Conservation (phyloP, 1,140 invertebrate genomes). For the Drosophila cardini region DNA sequence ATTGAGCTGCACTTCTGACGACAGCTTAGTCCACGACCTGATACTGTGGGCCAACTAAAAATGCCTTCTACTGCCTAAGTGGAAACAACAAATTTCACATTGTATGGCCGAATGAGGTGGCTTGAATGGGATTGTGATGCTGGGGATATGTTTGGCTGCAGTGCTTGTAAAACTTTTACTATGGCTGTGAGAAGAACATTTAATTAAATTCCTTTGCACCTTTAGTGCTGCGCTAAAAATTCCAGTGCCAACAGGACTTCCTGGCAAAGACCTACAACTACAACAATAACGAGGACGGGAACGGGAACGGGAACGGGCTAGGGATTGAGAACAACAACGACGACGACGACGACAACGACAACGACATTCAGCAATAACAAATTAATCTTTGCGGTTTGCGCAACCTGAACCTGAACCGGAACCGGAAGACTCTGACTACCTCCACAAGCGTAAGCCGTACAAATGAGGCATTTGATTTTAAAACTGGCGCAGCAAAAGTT, state of each 20-base stretch:
- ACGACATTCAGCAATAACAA: conserved; percentile 66
- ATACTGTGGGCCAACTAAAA: conserved; percentile 34
- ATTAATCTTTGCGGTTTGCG: conserved; percentile 78
- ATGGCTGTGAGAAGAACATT: conserved; percentile 64
- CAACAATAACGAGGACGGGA: background rate
- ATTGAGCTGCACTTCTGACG: conserved; percentile 53
- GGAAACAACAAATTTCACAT: conserved; percentile 43
- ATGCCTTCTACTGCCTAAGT: conserved; percentile 44
- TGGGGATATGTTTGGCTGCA: conserved; percentile 29
- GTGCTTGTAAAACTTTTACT: conserved; percentile 62
- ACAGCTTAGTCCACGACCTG: conserved; percentile 19
- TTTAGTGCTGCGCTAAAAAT: conserved; percentile 82
- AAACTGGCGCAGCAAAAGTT: conserved; percentile 72
- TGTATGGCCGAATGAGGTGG: conserved; percentile 45
- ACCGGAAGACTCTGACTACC: conserved; percentile 10
- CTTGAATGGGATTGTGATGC: background rate
- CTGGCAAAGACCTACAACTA: conserved; percentile 39
- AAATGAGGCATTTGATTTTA: conserved; percentile 78
- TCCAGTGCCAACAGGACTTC: conserved; percentile 54
- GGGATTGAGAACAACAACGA: background rate
- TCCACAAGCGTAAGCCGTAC: conserved; percentile 55
- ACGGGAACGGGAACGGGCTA: conserved; percentile 1
- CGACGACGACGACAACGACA: background rate
- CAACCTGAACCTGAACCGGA: conserved; percentile 35
- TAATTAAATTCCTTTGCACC: conserved; percentile 83